A percentile compares a stretch with the other conserved stretches of the same genome.
phyloP scores from a whole-genome alignment of 2,797 vertebrate species.

The Calcarius lapponicus region DNA sequence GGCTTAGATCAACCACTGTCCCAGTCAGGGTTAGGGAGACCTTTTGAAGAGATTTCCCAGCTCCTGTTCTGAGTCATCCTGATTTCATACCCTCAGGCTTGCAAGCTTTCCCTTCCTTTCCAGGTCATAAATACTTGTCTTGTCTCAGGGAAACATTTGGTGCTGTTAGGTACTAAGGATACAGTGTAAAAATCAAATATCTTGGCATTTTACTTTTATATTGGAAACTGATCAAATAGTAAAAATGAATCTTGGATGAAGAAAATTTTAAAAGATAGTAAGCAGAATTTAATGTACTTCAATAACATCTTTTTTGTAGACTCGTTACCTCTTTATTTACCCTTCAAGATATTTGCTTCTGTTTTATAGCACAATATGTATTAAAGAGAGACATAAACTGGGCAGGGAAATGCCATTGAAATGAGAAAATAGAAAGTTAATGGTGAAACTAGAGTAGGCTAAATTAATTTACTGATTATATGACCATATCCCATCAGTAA shows the following conservation, averaged over 20 bases:
- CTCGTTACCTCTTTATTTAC: conserved; percentile 75
- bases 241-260: conserved; percentile 60
- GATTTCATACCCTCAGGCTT: conserved; percentile 16
- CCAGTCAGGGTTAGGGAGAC: neutral
- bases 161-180: conserved; percentile 7
- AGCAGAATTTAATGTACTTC: conserved; percentile 68
- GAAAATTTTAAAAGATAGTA: conserved; percentile 65
- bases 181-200: conserved; percentile 47
- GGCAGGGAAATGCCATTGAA: conserved; percentile 74
- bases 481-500: conserved; percentile 76
- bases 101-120: neutral
- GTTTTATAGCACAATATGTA: conserved; percentile 75
- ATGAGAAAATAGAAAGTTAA: conserved; percentile 78
- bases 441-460: conserved; percentile 74
- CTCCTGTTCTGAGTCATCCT: conserved; percentile 39
- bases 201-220: conserved; percentile 50
- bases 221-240: conserved; percentile 44
- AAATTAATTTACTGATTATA: conserved; percentile 79
- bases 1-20: conserved; percentile 3
- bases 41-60: conserved; percentile 4
- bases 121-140: conserved; percentile 22
- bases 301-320: conserved; percentile 63
- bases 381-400: conserved; percentile 72
- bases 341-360: conserved; percentile 75
- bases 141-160: conserved; percentile 10